Evolutionary conservation across 2,113 vertebrate genomes (phyloP).

Genomic region (Anguilla rostrata): DNA sequence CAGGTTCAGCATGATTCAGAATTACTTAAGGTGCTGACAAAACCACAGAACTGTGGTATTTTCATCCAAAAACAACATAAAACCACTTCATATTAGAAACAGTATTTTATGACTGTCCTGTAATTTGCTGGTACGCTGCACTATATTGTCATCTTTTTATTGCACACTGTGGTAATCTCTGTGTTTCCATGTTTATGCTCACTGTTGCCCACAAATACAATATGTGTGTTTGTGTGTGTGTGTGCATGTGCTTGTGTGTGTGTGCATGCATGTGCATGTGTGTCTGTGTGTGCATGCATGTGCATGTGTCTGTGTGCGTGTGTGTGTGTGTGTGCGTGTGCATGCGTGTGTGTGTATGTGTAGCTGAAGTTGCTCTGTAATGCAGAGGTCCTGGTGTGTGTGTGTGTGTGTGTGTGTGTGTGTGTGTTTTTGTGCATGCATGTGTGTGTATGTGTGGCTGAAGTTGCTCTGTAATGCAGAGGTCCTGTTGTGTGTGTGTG

Average conservation of each 20-base stretch:
- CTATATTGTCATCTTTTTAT: background rate
- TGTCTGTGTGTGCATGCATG: background rate
- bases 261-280: no score
- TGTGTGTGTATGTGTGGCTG: slow-evolving; percentile 2
- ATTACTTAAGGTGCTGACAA: background rate
- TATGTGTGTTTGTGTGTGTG: background rate
- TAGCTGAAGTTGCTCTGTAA: no score
- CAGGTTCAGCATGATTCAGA: background rate
- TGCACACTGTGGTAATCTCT: background rate
- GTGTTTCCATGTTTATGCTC: background rate
- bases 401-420: background rate
- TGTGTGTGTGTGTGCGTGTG: background rate
- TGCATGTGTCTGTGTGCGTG: background rate
- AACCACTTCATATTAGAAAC: background rate
- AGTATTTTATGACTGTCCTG: background rate
- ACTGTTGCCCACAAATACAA: background rate
- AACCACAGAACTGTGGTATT: background rate
- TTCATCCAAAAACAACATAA: background rate
- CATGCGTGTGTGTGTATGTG: no score
- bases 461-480: background rate
- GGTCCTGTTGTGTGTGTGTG: background rate
- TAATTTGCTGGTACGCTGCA: background rate
- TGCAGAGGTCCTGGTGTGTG: background rate
- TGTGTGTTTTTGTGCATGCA: no score
- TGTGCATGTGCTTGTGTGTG: background rate